A percentile compares a stretch with the other conserved stretches of the same genome.
These are phyloP conservation scores for Cygnus atratus DNA, from an alignment of 2,113 vertebrate genomes.

Conservation along the genomic window DNA sequence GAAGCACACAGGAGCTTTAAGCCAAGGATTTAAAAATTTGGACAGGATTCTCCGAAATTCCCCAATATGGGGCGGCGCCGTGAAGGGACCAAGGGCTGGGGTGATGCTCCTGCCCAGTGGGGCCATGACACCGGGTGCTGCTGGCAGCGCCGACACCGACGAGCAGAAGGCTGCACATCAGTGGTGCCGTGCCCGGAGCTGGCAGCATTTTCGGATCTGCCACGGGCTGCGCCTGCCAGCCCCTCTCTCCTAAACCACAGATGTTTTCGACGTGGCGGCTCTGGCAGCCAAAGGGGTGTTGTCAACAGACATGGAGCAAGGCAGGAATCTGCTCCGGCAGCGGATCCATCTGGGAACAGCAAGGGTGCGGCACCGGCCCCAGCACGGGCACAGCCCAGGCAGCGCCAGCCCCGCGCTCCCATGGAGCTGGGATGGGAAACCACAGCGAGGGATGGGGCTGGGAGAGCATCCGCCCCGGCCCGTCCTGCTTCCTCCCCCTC, in stretches of 20 bases:
- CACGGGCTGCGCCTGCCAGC: not conserved
- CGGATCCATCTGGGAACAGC: not conserved
- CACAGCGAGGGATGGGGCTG: fast-evolving
- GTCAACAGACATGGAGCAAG: fast-evolving
- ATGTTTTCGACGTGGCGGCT: not conserved
- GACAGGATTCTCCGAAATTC: not conserved
- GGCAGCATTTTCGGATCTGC: not conserved
- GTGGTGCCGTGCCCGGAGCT: fast-evolving
- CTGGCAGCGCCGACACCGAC: not conserved
- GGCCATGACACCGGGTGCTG: fast-evolving
- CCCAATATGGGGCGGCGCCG: fast-evolving
- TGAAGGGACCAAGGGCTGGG: not conserved
- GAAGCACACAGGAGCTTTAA: not conserved
- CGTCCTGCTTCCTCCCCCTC: not conserved
- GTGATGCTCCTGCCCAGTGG: not conserved
- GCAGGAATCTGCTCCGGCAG: not conserved
- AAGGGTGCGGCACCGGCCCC: fast-evolving
- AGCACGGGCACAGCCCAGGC: not conserved
- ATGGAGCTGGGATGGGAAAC: not conserved
- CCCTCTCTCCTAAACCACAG: slow-evolving; percentile 38
- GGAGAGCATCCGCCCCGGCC: not conserved
- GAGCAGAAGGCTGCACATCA: fast-evolving
- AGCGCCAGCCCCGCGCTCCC: not conserved
- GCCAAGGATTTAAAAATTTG: not conserved
- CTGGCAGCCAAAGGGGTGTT: fast-evolving